Evolutionary conservation across 2,113 vertebrate genomes (phyloP).

Genomic region (Salvator merianae): DNA sequence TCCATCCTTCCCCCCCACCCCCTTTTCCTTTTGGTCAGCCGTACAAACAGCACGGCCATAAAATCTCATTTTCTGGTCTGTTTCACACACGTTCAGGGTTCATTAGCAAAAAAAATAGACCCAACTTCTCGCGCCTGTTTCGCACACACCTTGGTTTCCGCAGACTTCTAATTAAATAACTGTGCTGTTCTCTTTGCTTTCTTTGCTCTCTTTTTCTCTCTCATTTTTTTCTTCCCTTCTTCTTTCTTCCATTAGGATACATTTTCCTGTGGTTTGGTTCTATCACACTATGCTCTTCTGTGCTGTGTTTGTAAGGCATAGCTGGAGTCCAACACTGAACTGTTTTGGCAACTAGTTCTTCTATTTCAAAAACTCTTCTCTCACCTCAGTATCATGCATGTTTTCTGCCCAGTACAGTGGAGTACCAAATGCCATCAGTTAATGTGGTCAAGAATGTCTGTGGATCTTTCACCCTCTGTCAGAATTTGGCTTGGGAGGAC

Average conservation of each 20-base stretch:
- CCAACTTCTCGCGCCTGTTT: background rate
- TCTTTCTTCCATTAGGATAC: background rate
- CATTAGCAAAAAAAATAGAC: conserved; percentile 1
- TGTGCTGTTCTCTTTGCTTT: too few relatives aligned
- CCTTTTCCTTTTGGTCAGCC: background rate
- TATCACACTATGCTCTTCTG: background rate
- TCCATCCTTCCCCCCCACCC: too few relatives aligned
- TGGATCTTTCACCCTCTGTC: too few relatives aligned
- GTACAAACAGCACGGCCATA: background rate
- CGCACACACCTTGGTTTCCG: accelerated
- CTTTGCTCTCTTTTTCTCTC: too few relatives aligned
- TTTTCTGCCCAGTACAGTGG: too few relatives aligned
- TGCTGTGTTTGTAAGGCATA: background rate
- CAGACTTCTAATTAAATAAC: background rate
- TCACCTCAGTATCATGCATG: too few relatives aligned
- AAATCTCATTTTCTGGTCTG: conserved; percentile 50
- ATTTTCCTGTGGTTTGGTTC: background rate
- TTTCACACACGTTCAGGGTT: conserved; percentile 10
- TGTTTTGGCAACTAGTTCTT: background rate
- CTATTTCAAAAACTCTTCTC: too few relatives aligned
- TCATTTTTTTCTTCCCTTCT: too few relatives aligned
- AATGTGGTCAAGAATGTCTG: too few relatives aligned
- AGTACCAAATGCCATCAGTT: too few relatives aligned
- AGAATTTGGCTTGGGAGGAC: too few relatives aligned
- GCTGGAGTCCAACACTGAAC: background rate